Evolutionary conservation across 2,888 invertebrate species (phyloP).

Genomic region (Piscicola geometra): DNA sequence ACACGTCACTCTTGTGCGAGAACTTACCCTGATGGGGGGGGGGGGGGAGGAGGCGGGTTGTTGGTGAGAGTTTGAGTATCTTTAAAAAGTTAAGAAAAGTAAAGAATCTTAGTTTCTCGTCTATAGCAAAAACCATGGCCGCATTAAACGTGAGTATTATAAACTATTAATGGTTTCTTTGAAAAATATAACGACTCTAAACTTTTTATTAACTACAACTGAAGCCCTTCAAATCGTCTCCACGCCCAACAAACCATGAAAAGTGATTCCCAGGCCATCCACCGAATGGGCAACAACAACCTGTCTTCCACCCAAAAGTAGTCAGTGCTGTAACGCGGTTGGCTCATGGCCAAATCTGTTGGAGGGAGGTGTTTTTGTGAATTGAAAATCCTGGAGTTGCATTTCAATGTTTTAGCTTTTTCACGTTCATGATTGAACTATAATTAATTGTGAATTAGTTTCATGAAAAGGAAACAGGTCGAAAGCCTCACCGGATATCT

Average conservation of each 20-base stretch:
- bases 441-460: too few species aligned
- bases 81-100: too few species aligned
- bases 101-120: neutral
- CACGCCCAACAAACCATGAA: slow-evolving; percentile 59
- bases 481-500: slow-evolving; percentile 49
- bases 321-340: slow-evolving; percentile 61
- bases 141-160: too few species aligned
- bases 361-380: neutral
- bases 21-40: slow-evolving; percentile 69
- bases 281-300: slow-evolving; percentile 80
- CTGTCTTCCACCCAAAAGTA: slow-evolving; percentile 79
- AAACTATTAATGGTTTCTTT: too few species aligned
- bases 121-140: neutral
- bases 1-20: slow-evolving; percentile 79
- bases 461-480: too few species aligned
- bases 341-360: slow-evolving; percentile 55
- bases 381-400: too few species aligned
- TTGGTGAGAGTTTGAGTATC: too few species aligned
- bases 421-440: too few species aligned
- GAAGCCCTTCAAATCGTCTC: too few species aligned
- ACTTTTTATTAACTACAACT: too few species aligned
- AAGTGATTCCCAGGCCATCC: slow-evolving; percentile 85
- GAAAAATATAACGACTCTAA: too few species aligned
- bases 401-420: too few species aligned
- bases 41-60: neutral